Conservation (phyloP, 2,797 vertebrate genomes). For the Platyrinchus mystaceus region DNA sequence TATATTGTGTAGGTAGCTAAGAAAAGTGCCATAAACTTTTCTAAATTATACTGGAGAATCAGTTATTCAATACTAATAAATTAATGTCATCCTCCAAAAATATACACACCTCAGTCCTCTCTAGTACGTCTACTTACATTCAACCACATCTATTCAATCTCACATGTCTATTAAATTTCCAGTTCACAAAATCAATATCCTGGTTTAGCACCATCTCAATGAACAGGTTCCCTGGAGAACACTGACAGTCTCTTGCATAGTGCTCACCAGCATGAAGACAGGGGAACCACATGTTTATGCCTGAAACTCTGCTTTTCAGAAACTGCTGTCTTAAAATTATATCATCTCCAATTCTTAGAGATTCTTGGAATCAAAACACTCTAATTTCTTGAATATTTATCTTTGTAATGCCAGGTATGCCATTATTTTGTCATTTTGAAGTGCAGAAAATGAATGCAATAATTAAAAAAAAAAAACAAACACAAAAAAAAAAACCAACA, state of each 20-base stretch:
- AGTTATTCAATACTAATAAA: slow-evolving; percentile 8
- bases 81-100: background rate
- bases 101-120: background rate
- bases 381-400: background rate
- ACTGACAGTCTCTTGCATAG: background rate
- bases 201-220: background rate
- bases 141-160: background rate
- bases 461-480: background rate
- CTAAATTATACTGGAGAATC: slow-evolving; percentile 12
- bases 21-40: background rate
- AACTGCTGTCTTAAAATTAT: background rate
- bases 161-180: background rate
- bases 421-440: slow-evolving; percentile 17
- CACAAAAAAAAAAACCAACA: background rate
- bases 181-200: background rate
- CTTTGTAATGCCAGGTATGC: background rate
- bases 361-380: background rate
- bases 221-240: background rate
- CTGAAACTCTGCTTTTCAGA: background rate
- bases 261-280: background rate
- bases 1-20: background rate
- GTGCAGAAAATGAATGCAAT: background rate
- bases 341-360: background rate
- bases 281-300: background rate
- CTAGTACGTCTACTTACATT: background rate